These are phyloP conservation scores for Julus scanicus DNA, from an alignment of 2,888 invertebrate genomes.

Conservation along the genomic window DNA sequence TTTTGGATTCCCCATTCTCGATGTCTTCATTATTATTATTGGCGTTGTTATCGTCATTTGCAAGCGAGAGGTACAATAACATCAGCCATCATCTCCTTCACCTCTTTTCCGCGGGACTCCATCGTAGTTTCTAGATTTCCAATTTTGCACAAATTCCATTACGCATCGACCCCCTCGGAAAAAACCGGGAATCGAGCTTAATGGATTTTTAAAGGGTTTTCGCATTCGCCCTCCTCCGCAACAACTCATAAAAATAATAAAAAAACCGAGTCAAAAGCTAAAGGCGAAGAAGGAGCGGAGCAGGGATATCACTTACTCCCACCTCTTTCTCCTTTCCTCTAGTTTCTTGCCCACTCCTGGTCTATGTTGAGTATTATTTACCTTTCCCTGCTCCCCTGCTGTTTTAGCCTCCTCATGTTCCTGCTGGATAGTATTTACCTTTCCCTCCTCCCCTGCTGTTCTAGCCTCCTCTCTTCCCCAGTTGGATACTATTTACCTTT, in stretches of 20 bases:
- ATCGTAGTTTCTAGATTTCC: background rate
- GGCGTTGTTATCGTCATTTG: background rate
- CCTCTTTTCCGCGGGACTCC: background rate
- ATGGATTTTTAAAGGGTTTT: conserved; percentile 33
- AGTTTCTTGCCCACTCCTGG: no score
- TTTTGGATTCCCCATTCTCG: background rate
- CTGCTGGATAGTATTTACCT: no score
- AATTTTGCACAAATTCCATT: conserved; percentile 25
- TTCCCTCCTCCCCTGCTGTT: no score
- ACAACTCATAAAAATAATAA: conserved; percentile 4
- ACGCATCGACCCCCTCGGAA: background rate
- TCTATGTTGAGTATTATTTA: no score
- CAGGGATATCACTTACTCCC: background rate
- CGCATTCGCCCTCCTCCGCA: background rate
- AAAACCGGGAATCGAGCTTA: background rate
- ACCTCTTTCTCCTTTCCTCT: no score
- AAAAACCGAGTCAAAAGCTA: conserved; percentile 3
- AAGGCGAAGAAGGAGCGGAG: background rate
- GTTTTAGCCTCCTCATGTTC: no score
- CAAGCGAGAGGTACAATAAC: no score
- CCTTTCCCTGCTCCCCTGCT: no score
- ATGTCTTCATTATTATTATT: background rate
- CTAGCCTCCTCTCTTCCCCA: no score
- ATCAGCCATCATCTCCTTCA: background rate
- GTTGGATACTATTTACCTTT: no score